Evolutionary conservation across 2,113 vertebrate genomes (phyloP).

Genomic region (Haplotaxodon microlepis): DNA sequence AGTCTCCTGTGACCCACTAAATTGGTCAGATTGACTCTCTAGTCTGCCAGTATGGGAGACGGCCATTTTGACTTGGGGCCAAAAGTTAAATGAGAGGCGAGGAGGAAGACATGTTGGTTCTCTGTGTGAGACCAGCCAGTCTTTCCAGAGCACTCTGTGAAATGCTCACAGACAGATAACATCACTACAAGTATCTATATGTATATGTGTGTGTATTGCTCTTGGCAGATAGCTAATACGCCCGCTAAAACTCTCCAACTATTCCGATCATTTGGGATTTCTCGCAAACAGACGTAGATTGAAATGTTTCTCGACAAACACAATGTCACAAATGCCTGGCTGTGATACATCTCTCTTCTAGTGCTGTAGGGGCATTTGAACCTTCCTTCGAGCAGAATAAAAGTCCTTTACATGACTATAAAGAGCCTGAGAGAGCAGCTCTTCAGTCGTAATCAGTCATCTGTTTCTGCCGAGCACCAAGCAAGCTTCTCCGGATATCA

Average conservation of each 20-base stretch:
- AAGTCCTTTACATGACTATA: conserved; percentile 3
- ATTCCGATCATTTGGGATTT: not conserved
- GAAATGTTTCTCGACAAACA: conserved; percentile 6
- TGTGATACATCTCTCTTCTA: not conserved
- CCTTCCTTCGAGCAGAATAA: not conserved
- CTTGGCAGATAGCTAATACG: not conserved
- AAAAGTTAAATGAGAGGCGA: conserved; percentile 51
- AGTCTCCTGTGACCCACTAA: conserved; percentile 58
- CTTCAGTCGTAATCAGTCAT: conserved; percentile 3
- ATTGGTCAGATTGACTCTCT: conserved; percentile 61
- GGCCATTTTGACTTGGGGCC: conserved; percentile 60
- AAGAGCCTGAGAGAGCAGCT: not conserved
- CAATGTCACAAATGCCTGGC: not conserved
- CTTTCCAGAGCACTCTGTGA: conserved; percentile 13
- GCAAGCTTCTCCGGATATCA: conserved; percentile 16
- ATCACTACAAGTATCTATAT: not conserved
- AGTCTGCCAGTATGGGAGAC: conserved; percentile 36
- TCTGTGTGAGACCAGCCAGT: conserved; percentile 27
- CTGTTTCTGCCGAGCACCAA: not conserved
- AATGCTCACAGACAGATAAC: not conserved
- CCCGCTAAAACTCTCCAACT: not conserved
- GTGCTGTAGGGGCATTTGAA: not conserved
- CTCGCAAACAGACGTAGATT: not conserved
- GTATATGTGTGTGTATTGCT: not conserved
- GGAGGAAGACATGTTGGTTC: conserved; percentile 51